phyloP scores from a whole-genome alignment of 30 jellyfish, hydroid and myxozoan genomes.

The Pelagia noctiluca region DNA sequence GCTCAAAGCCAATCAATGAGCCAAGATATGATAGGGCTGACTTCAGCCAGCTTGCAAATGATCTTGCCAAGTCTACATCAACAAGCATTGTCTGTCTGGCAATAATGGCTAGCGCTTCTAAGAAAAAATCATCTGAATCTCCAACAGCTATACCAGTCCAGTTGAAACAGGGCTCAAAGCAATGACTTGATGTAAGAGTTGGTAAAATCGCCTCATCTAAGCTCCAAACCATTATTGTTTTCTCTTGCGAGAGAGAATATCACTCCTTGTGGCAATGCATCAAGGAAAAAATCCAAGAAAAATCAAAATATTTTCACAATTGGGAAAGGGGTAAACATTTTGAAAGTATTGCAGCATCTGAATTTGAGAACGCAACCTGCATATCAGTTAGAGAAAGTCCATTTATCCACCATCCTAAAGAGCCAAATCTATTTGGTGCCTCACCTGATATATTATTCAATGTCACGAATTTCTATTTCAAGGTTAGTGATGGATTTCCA shows the following conservation, averaged over 20 bases:
- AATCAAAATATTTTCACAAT: background rate
- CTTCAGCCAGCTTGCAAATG: constrained; percentile 20
- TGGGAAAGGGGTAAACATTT: constrained; percentile 2
- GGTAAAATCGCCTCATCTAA: constrained; percentile 27
- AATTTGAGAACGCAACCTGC: constrained; percentile 3
- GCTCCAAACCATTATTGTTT: background rate
- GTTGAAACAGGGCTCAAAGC: constrained; percentile 14
- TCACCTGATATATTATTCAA: constrained; percentile 20
- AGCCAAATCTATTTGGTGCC: constrained; percentile 22
- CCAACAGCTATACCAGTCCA: background rate
- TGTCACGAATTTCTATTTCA: background rate
- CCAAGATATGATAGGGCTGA: background rate
- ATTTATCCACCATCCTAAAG: background rate
- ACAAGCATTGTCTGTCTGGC: constrained; percentile 15
- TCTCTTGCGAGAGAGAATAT: constrained; percentile 7
- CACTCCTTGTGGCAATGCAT: background rate
- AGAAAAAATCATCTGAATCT: background rate
- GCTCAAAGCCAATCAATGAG: constrained; percentile 14
- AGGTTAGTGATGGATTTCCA: background rate
- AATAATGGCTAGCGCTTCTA: background rate
- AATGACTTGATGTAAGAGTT: constrained; percentile 11
- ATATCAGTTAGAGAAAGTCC: constrained; percentile 14
- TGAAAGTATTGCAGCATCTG: constrained; percentile 14
- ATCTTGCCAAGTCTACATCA: constrained; percentile 6
- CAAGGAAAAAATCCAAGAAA: constrained; percentile 1